Evolutionary conservation across 2,113 vertebrate genomes (phyloP).

Genomic region (Glaucomys volans): DNA sequence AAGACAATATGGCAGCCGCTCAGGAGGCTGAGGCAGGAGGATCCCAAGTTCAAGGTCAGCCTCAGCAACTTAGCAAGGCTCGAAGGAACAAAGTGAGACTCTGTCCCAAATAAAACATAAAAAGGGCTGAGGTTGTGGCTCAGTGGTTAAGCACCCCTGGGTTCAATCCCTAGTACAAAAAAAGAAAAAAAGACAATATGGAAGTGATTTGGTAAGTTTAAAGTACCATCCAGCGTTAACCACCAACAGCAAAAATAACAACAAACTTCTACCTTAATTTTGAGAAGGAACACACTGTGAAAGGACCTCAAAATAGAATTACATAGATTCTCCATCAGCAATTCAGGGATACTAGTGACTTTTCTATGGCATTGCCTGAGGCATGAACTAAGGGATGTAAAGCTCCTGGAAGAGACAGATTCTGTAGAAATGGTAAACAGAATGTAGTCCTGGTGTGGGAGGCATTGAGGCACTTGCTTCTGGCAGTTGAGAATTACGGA

Average conservation of each 20-base stretch:
- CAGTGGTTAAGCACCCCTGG: too few species aligned
- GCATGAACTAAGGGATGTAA: neutral
- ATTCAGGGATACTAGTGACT: neutral
- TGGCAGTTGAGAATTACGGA: neutral
- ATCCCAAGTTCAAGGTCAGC: too few species aligned
- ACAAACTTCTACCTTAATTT: slow-evolving; percentile 1
- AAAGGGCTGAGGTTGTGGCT: too few species aligned
- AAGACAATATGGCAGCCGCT: neutral
- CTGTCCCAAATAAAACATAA: too few species aligned
- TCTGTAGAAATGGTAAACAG: neutral
- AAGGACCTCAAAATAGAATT: neutral
- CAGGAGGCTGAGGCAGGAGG: too few species aligned
- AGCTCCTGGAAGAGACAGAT: neutral
- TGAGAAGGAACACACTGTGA: neutral
- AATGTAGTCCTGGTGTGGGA: neutral
- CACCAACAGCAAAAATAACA: neutral
- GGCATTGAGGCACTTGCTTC: neutral
- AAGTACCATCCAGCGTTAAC: neutral
- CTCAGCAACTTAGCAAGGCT: too few species aligned
- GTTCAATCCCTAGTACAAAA: too few species aligned
- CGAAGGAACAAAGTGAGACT: too few species aligned
- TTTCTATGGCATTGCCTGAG: neutral
- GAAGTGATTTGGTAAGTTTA: neutral
- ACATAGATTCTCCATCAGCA: neutral
- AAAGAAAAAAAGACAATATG: neutral